Evolutionary conservation across 2,797 vertebrate species (phyloP).

Genomic region (Urosaurus nigricauda): DNA sequence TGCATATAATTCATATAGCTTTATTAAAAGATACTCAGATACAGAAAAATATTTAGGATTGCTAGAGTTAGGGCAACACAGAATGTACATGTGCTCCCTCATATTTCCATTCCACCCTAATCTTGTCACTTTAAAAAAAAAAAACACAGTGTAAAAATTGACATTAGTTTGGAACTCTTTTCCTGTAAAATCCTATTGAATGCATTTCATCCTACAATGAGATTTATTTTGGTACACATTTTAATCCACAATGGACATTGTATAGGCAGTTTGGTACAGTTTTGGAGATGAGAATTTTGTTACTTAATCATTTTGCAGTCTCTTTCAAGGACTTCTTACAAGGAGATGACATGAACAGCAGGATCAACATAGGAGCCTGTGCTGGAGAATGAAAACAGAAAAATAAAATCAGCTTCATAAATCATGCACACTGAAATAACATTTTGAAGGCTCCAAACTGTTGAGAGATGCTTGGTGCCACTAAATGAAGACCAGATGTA

Average conservation of each 20-base stretch:
- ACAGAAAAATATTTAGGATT: background rate
- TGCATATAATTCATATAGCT: background rate
- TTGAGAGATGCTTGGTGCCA: background rate
- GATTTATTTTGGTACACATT: background rate
- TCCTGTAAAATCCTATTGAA: too few relatives aligned
- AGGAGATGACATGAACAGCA: background rate
- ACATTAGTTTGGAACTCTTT: too few relatives aligned
- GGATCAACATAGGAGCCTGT: background rate
- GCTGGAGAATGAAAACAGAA: background rate
- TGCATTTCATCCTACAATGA: too few relatives aligned
- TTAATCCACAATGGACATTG: background rate
- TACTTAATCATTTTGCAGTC: background rate
- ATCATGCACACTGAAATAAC: background rate
- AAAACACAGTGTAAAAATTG: too few relatives aligned
- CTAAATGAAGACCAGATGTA: conserved; percentile 19
- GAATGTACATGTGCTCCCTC: background rate
- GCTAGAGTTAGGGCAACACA: background rate
- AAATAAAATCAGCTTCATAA: background rate
- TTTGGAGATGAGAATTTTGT: background rate
- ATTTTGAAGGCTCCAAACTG: background rate
- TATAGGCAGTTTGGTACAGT: background rate
- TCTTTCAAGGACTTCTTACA: background rate
- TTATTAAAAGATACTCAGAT: background rate
- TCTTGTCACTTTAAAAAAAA: background rate
- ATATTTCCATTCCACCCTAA: background rate